Evolutionary conservation across 2,113 vertebrate species (phyloP).

Genomic region (Callipepla californica): DNA sequence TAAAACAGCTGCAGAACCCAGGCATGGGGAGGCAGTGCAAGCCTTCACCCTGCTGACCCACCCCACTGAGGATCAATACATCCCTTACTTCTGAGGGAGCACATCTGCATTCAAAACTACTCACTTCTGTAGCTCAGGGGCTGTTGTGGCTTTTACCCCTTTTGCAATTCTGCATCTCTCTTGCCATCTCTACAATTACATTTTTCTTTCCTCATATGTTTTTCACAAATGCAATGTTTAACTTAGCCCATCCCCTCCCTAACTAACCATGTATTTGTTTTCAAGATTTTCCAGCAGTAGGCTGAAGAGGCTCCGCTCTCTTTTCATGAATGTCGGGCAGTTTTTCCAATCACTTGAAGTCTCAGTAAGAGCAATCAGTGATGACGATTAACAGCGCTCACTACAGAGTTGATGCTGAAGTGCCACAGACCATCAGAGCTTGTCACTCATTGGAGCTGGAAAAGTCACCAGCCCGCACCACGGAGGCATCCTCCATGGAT

Average conservation of each 20-base stretch:
- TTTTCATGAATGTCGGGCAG: constrained; percentile 55
- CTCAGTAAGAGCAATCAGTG: constrained; percentile 75
- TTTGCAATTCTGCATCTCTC: constrained; percentile 30
- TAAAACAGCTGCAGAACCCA: not conserved
- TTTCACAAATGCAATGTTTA: constrained; percentile 22
- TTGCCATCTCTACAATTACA: constrained; percentile 4
- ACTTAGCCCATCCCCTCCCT: not conserved
- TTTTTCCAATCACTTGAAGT: constrained; percentile 71
- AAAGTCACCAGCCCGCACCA: not conserved
- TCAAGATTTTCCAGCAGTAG: constrained; percentile 67
- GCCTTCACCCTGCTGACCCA: rapidly evolving
- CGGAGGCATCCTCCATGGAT: not conserved
- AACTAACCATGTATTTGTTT: constrained; percentile 73
- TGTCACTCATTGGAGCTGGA: not conserved
- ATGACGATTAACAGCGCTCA: constrained; percentile 57
- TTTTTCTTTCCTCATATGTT: constrained; percentile 47
- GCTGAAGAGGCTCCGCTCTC: constrained; percentile 66
- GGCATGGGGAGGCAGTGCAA: rapidly evolving
- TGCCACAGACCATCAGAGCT: constrained; percentile 33
- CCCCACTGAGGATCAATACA: rapidly evolving
- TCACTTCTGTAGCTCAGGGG: not conserved
- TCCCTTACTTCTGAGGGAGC: not conserved
- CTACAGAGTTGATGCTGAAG: constrained; percentile 48
- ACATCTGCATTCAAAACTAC: not conserved
- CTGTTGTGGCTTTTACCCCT: not conserved